These are phyloP conservation scores for Oreocharis arfaki DNA, from an alignment of 2,113 vertebrate genomes.

Conservation along the genomic window DNA sequence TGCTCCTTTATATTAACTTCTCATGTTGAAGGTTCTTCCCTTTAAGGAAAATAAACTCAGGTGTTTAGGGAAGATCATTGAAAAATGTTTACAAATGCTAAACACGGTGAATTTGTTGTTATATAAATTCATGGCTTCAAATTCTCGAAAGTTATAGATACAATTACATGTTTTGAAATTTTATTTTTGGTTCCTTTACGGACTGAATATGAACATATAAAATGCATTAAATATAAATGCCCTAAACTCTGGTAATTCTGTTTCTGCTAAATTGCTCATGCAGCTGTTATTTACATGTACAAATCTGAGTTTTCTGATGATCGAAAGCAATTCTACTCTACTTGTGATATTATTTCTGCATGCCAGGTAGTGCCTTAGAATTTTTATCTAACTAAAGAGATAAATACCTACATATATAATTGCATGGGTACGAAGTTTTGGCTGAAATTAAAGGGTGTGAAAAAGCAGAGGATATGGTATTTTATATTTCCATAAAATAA, in stretches of 20 bases:
- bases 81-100: background rate
- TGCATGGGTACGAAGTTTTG: background rate
- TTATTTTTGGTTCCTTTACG: constrained; percentile 22
- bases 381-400: background rate
- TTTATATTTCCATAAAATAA: background rate
- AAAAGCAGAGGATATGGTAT: background rate
- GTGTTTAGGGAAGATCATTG: background rate
- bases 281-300: constrained; percentile 37
- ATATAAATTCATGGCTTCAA: constrained; percentile 21
- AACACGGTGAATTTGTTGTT: constrained; percentile 1
- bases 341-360: background rate
- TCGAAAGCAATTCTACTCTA: background rate
- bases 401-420: background rate
- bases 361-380: constrained; percentile 11
- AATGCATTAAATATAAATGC: constrained; percentile 26
- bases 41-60: background rate
- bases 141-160: constrained; percentile 13
- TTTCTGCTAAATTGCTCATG: constrained; percentile 25
- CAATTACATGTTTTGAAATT: constrained; percentile 32
- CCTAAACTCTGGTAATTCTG: constrained; percentile 23
- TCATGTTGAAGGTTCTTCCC: background rate
- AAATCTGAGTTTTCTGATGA: constrained; percentile 18
- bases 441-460: background rate
- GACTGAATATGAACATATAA: background rate
- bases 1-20: background rate